Conservation (phyloP, 1,140 invertebrate species). For the Leptopilina clavipes region DNA sequence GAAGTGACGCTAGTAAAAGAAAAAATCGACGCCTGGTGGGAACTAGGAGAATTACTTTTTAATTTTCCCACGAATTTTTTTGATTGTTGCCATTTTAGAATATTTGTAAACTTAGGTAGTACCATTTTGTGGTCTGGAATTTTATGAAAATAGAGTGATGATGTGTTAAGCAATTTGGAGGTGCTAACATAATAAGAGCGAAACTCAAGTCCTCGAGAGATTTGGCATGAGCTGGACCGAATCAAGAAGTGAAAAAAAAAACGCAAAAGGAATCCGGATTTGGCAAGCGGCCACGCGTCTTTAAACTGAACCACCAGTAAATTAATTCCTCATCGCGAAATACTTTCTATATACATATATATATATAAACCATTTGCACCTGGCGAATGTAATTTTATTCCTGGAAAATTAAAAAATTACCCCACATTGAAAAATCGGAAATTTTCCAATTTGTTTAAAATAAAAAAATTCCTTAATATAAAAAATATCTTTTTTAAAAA, state of each 20-base stretch:
- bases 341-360: constrained; percentile 3
- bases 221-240: constrained; percentile 24
- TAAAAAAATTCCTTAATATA: no score
- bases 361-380: not conserved
- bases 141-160: not conserved
- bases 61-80: no score
- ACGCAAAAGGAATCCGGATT: constrained; percentile 6
- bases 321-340: constrained; percentile 8
- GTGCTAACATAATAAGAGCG: constrained; percentile 25
- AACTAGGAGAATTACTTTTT: no score
- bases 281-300: not conserved
- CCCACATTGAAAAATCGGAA: no score
- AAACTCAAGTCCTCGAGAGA: constrained; percentile 20
- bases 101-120: no score
- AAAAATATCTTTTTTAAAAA: no score
- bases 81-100: not conserved
- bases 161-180: constrained; percentile 1
- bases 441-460: no score
- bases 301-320: not conserved
- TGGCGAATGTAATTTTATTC: not conserved
- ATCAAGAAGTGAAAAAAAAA: not conserved
- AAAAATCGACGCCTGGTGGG: no score
- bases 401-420: no score
- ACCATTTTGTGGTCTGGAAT: not conserved
- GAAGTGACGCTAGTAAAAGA: no score